A percentile compares a stretch with the other conserved stretches of the same genome.
phyloP scores from a whole-genome alignment of 2,888 invertebrate genomes.

The Tupiocoris notatus region DNA sequence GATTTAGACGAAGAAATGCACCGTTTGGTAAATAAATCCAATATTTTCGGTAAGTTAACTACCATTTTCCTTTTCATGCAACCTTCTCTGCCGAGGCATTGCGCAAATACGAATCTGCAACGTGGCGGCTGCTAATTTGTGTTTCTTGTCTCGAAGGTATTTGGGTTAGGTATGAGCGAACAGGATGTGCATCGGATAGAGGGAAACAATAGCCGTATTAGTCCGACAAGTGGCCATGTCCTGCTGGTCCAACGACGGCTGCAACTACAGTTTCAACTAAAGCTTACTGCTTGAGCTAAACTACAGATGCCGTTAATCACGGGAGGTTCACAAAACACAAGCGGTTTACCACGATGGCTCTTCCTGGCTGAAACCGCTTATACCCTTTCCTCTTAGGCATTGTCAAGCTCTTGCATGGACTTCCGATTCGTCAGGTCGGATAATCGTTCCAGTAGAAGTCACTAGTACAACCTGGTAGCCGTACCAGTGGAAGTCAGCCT shows the following conservation, averaged over 20 bases:
- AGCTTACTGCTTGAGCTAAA: too few relatives aligned
- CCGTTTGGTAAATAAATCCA: too few relatives aligned
- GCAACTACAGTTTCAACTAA: background rate
- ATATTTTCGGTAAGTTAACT: too few relatives aligned
- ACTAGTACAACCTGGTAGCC: too few relatives aligned
- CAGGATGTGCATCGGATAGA: too few relatives aligned
- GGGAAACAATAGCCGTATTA: background rate
- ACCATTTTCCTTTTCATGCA: too few relatives aligned
- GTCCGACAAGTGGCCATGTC: background rate
- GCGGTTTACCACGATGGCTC: background rate
- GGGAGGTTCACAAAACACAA: background rate
- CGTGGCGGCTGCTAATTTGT: background rate
- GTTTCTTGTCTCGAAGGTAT: background rate
- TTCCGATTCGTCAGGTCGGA: background rate
- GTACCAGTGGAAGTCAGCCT: too few relatives aligned
- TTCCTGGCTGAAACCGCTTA: background rate
- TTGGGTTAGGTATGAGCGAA: background rate
- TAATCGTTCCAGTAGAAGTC: too few relatives aligned
- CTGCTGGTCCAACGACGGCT: background rate
- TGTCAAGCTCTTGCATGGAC: too few relatives aligned
- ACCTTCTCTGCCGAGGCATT: background rate
- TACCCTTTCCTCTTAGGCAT: too few relatives aligned
- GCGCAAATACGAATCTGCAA: background rate
- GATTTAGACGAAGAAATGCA: too few relatives aligned
- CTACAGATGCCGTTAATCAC: background rate